Evolutionary conservation across 2,888 invertebrate species (phyloP).

Genomic region (Drosophila macrospina): DNA sequence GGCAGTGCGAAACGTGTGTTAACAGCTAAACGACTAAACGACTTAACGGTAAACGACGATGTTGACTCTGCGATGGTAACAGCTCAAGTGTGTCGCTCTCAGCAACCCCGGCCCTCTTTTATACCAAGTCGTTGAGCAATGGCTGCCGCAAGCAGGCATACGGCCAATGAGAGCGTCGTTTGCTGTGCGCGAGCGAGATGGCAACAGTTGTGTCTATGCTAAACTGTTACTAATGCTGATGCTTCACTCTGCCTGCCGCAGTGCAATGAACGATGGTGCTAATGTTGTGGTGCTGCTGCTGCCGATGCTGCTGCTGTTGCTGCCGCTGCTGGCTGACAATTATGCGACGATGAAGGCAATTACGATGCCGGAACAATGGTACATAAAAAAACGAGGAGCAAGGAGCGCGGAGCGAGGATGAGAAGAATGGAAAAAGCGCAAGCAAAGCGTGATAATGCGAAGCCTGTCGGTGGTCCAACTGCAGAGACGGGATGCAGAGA

Average conservation of each 20-base stretch:
- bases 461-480: constrained; percentile 47
- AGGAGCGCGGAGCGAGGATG: constrained; percentile 22
- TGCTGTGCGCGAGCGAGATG: constrained; percentile 42
- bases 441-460: constrained; percentile 49
- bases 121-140: constrained; percentile 75
- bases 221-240: constrained; percentile 2
- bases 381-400: constrained; percentile 49
- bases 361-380: constrained; percentile 81
- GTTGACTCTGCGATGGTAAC: constrained; percentile 74
- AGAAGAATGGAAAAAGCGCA: constrained; percentile 34
- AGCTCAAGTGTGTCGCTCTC: constrained; percentile 80
- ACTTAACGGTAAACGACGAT: constrained; percentile 47
- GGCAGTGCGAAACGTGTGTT: constrained; percentile 18
- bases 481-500: constrained; percentile 12
- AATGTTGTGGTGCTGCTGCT: constrained; percentile 59
- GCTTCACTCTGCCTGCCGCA: constrained; percentile 45
- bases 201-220: constrained; percentile 7
- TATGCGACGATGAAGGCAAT: constrained; percentile 84
- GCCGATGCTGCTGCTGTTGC: constrained; percentile 21
- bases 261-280: constrained; percentile 66
- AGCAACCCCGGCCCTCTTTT: constrained; percentile 76
- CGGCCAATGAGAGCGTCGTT: constrained; percentile 72
- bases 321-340: constrained; percentile 62
- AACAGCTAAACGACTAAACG: constrained; percentile 10
- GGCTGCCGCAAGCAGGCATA: constrained; percentile 63